Conservation (phyloP, 2,888 invertebrate species). For the Elmis aenea region DNA sequence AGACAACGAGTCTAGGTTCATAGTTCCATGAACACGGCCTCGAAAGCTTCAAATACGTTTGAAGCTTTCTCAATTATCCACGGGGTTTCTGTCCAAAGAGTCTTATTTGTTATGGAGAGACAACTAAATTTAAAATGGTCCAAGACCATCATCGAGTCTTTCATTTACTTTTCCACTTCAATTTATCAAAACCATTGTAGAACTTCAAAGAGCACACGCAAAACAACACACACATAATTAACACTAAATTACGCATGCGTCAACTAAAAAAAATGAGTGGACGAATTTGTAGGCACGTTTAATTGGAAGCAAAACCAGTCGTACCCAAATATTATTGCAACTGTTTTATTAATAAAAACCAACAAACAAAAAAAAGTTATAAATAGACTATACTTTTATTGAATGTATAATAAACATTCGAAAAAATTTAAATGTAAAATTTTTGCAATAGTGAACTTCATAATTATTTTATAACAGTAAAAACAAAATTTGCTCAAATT, state of each 20-base stretch:
- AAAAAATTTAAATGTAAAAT: no score
- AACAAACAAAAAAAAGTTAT: no score
- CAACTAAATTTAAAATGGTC: slow-evolving; percentile 46
- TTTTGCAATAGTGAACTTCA: no score
- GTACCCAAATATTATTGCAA: no score
- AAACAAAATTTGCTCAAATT: no score
- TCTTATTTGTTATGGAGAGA: slow-evolving; percentile 44
- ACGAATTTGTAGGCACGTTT: slow-evolving; percentile 3
- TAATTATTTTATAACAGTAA: no score
- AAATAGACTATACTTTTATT: no score
- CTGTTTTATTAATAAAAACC: no score
- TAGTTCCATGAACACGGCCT: slow-evolving; percentile 82
- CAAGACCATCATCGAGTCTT: slow-evolving; percentile 49
- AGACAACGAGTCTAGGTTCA: slow-evolving; percentile 98
- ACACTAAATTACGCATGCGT: slow-evolving; percentile 6
- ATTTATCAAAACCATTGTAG: slow-evolving; percentile 13
- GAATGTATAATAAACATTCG: no score
- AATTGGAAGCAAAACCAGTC: background rate
- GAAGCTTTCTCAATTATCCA: slow-evolving; percentile 84
- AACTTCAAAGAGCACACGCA: slow-evolving; percentile 7
- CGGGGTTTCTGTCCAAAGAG: slow-evolving; percentile 55
- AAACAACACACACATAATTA: slow-evolving; percentile 9
- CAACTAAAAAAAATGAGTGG: background rate
- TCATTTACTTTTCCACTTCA: slow-evolving; percentile 21
- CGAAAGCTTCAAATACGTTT: slow-evolving; percentile 93